Evolutionary conservation across 2,888 invertebrate genomes (phyloP).

Genomic region (Platerodrilus igneus): DNA sequence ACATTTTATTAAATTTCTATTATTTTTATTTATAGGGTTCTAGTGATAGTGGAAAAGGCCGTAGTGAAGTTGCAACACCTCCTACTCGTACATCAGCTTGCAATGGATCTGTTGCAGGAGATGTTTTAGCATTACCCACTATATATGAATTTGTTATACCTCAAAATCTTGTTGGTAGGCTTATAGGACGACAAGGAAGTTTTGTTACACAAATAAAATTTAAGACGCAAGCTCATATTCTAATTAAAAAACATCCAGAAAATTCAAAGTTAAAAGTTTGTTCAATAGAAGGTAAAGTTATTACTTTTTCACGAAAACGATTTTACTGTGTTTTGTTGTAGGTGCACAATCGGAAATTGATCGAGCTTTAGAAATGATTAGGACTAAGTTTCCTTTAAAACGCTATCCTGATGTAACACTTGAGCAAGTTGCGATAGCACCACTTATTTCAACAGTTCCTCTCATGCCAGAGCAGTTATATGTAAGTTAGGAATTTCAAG

Average conservation of each 20-base stretch:
- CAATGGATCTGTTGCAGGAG: slow-evolving; percentile 43
- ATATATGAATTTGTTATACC: slow-evolving; percentile 72
- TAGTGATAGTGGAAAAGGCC: slow-evolving; percentile 80
- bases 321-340: slow-evolving; percentile 36
- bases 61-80: slow-evolving; percentile 66
- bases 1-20: slow-evolving; percentile 10
- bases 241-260: slow-evolving; percentile 73
- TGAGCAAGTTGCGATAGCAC: slow-evolving; percentile 51
- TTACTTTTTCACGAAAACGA: background rate
- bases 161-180: slow-evolving; percentile 71
- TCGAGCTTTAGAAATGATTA: slow-evolving; percentile 76
- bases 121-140: slow-evolving; percentile 44
- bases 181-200: slow-evolving; percentile 80
- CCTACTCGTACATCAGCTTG: slow-evolving; percentile 53
- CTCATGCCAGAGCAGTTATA: slow-evolving; percentile 41
- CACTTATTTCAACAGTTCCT: slow-evolving; percentile 42
- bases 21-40: slow-evolving; percentile 56
- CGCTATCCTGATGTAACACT: slow-evolving; percentile 77
- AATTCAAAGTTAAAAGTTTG: slow-evolving; percentile 75
- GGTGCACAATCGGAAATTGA: slow-evolving; percentile 75
- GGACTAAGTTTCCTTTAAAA: slow-evolving; percentile 77
- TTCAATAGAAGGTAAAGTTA: slow-evolving; percentile 66
- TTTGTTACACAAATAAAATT: slow-evolving; percentile 77
- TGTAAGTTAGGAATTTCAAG: slow-evolving; percentile 37
- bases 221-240: slow-evolving; percentile 72